Percentiles rank a stretch among this genome's conserved stretches.
Conservation (phyloP, 2,113 vertebrate species). For the Amblyopsis rosae region DNA sequence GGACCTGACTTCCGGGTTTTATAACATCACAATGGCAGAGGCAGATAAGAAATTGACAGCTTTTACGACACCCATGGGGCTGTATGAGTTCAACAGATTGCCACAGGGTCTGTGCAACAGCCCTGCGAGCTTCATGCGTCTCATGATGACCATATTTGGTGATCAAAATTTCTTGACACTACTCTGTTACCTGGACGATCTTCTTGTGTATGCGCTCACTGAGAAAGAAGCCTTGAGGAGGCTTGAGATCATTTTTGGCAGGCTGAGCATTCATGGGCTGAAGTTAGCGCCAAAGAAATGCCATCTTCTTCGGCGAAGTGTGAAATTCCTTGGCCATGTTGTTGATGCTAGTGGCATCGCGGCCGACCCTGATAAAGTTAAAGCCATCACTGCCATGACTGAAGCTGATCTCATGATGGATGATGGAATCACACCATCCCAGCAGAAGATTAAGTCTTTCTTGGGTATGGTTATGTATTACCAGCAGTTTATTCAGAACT, state of each 20-base stretch:
- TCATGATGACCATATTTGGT: conserved; percentile 28
- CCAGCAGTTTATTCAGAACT: not conserved
- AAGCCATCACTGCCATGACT: not conserved
- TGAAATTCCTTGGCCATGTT: too few relatives aligned
- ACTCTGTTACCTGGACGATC: conserved; percentile 15
- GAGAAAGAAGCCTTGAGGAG: too few relatives aligned
- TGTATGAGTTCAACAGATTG: conserved; percentile 27
- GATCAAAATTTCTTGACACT: conserved; percentile 27
- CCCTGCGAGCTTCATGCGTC: conserved; percentile 15
- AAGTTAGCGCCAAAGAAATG: too few relatives aligned
- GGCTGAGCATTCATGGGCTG: too few relatives aligned
- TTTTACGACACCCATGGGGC: conserved; percentile 10
- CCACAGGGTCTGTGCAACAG: conserved; percentile 25
- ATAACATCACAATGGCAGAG: conserved; percentile 14
- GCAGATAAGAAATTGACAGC: conserved; percentile 12
- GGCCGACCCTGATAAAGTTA: not conserved
- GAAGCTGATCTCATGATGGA: not conserved
- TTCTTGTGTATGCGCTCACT: too few relatives aligned
- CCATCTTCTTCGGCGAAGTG: too few relatives aligned
- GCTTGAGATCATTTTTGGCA: too few relatives aligned
- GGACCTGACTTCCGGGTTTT: conserved; percentile 24
- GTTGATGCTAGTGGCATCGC: not conserved
- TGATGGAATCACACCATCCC: not conserved
- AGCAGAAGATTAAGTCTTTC: not conserved
- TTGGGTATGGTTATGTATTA: not conserved